Conservation (phyloP, 1,140 invertebrate species). For the Philopotamus ludificatus region DNA sequence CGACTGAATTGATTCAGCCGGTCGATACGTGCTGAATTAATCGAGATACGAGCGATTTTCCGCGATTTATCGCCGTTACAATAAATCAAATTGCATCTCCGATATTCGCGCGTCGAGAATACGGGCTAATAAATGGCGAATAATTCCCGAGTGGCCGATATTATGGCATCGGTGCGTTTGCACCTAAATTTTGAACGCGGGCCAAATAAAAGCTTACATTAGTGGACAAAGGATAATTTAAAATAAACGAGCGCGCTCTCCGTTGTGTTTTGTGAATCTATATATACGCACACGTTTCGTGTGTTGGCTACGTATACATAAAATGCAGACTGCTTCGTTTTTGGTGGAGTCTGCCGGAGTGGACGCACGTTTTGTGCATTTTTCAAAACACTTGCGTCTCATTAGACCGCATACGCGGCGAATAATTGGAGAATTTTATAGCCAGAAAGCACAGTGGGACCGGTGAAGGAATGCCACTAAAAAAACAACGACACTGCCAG, state of each 20-base stretch:
- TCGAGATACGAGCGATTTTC: no score
- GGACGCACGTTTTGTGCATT: conserved; percentile 1
- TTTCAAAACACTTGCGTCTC: conserved; percentile 36
- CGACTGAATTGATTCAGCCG: no score
- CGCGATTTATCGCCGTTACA: no score
- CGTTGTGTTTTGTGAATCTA: neutral
- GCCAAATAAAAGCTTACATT: neutral
- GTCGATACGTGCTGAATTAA: no score
- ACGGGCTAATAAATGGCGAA: no score
- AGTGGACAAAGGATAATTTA: neutral
- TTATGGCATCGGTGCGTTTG: neutral
- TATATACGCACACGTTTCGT: neutral
- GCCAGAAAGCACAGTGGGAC: conserved; percentile 30
- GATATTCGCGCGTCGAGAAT: no score
- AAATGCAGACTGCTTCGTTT: neutral
- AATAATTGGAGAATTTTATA: conserved; percentile 41
- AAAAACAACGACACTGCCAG: conserved; percentile 24
- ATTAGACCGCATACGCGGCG: conserved; percentile 36
- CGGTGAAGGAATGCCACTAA: conserved; percentile 34
- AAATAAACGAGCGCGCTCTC: neutral
- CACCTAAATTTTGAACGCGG: neutral
- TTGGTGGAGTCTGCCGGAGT: no score
- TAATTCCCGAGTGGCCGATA: no score
- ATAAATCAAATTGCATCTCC: no score
- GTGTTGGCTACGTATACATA: no score